These are phyloP conservation scores for Galagoides demidoff DNA, from an alignment of 2,797 vertebrate species.

Conservation along the genomic window DNA sequence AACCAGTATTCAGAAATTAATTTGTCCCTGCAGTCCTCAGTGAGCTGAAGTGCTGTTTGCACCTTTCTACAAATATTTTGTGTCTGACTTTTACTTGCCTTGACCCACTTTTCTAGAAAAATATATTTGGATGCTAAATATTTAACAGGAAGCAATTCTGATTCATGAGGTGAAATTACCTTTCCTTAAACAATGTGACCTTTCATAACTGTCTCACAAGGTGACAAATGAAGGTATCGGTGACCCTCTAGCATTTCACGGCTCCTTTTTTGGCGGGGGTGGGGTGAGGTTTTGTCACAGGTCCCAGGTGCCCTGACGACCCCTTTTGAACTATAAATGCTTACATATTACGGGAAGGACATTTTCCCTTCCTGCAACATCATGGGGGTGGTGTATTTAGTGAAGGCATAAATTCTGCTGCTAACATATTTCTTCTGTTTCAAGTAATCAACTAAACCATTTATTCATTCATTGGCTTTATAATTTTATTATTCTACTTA, in stretches of 20 bases:
- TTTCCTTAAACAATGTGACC: neutral
- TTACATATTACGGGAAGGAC: neutral
- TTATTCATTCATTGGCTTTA: neutral
- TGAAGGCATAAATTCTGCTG: neutral
- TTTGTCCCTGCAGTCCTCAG: neutral
- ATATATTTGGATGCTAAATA: no score
- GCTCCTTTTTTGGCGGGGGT: neutral
- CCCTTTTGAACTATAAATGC: neutral
- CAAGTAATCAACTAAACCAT: neutral
- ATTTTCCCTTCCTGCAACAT: neutral
- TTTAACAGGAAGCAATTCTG: neutral
- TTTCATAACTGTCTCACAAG: neutral
- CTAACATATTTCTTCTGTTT: neutral
- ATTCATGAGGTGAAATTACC: neutral
- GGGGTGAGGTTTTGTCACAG: neutral
- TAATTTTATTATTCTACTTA: neutral
- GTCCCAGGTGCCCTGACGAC: accelerated
- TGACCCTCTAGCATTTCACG: neutral
- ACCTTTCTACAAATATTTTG: neutral
- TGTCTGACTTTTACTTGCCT: neutral
- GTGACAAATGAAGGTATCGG: neutral
- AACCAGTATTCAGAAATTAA: neutral
- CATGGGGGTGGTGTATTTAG: neutral
- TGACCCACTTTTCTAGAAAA: neutral
- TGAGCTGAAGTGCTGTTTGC: neutral